A percentile compares a stretch with the other conserved stretches of the same genome.
Conservation (phyloP, 1,140 invertebrate genomes). For the Nymphalis io region DNA sequence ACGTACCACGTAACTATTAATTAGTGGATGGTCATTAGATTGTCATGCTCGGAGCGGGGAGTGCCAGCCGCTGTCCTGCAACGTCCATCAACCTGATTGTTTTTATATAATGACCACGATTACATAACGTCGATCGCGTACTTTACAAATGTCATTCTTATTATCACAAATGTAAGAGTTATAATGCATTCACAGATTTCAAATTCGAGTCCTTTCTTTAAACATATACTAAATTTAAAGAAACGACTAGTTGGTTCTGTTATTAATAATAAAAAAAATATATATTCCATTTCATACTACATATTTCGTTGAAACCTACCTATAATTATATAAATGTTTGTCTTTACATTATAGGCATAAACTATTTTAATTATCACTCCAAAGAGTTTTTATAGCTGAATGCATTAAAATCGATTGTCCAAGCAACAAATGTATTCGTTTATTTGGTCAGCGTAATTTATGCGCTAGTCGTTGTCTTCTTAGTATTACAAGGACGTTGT, state of each 20-base stretch:
- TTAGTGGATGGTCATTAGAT: conserved; percentile 54
- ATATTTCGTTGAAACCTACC: too few relatives aligned
- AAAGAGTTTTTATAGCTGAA: too few relatives aligned
- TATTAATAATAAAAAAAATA: too few relatives aligned
- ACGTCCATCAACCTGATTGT: conserved; percentile 32
- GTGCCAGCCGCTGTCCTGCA: conserved; percentile 20
- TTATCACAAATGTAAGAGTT: not conserved
- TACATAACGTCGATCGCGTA: conserved; percentile 15
- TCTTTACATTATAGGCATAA: too few relatives aligned
- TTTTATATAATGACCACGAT: conserved; percentile 27
- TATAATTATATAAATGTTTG: too few relatives aligned
- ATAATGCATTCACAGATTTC: not conserved
- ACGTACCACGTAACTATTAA: conserved; percentile 60
- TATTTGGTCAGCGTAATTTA: too few relatives aligned
- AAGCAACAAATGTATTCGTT: too few relatives aligned
- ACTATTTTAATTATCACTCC: too few relatives aligned
- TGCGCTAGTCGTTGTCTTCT: too few relatives aligned
- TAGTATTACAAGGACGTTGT: too few relatives aligned
- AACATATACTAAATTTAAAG: not conserved
- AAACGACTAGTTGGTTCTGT: not conserved
- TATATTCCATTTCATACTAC: too few relatives aligned
- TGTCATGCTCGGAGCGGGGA: conserved; percentile 30
- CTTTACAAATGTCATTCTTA: not conserved
- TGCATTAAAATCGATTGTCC: too few relatives aligned
- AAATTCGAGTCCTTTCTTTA: not conserved